Conservation (phyloP, 2,113 vertebrate species). For the Excalfactoria chinensis region DNA sequence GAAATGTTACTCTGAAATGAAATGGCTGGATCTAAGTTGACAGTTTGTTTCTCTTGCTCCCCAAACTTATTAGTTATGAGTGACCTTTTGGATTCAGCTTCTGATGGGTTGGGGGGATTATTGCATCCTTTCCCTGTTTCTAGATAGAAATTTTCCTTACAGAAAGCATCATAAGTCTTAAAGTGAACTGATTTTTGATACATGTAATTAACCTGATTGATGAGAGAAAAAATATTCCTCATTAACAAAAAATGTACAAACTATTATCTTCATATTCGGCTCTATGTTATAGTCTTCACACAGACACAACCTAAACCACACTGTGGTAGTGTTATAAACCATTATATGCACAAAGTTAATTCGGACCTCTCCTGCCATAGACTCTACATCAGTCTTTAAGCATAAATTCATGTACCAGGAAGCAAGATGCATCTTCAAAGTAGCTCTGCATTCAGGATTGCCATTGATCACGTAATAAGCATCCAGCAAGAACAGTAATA, state of each 20-base stretch:
- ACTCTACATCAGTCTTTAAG: background rate
- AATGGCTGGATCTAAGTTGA: slow-evolving; percentile 17
- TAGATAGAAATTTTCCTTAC: background rate
- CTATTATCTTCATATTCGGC: background rate
- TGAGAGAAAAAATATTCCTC: background rate
- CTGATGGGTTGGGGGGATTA: slow-evolving; percentile 10
- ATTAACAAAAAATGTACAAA: background rate
- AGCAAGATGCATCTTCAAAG: background rate
- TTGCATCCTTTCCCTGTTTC: background rate
- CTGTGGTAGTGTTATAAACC: background rate
- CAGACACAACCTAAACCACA: background rate
- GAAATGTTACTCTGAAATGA: slow-evolving; percentile 47
- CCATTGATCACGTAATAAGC: background rate
- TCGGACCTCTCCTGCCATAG: background rate
- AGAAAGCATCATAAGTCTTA: background rate
- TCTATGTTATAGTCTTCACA: background rate
- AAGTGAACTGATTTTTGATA: background rate
- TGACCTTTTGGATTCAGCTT: slow-evolving; percentile 56
- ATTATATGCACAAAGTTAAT: background rate
- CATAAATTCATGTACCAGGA: background rate
- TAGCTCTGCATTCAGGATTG: background rate
- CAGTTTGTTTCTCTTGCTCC: slow-evolving; percentile 51
- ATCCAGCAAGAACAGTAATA: background rate
- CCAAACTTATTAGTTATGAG: slow-evolving; percentile 1
- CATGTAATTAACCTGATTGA: background rate